Conservation (phyloP, 2,888 invertebrate genomes). For the Ochlodes sylvanus region DNA sequence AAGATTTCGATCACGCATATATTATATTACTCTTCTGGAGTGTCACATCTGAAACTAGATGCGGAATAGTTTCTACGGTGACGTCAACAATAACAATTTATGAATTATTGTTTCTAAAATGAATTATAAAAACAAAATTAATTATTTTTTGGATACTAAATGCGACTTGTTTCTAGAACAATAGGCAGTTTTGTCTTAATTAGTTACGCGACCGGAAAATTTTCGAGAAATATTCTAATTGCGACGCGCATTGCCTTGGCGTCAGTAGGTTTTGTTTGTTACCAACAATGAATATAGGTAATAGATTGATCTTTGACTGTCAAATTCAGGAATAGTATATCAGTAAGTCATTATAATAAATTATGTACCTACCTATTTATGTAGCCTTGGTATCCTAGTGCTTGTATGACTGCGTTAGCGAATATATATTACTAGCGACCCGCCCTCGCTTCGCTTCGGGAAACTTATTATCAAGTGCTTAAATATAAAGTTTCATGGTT, state of each 20-base stretch:
- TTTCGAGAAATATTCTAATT: constrained; percentile 24
- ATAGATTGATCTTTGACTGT: not conserved
- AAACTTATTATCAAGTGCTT: too few species aligned
- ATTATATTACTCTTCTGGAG: too few species aligned
- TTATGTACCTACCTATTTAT: too few species aligned
- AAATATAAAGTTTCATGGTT: too few species aligned
- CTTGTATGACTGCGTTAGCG: too few species aligned
- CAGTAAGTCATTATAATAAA: not conserved
- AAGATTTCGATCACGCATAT: too few species aligned
- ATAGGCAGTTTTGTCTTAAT: constrained; percentile 32
- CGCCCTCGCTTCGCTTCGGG: too few species aligned
- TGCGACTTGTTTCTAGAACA: constrained; percentile 20
- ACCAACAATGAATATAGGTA: constrained; percentile 14
- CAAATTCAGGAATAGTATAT: not conserved
- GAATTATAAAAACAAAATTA: not conserved
- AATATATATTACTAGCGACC: too few species aligned
- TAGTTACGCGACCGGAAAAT: constrained; percentile 30
- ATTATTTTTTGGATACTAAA: constrained; percentile 36
- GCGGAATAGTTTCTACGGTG: not conserved
- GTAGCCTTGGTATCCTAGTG: too few species aligned
- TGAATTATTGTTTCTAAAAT: not conserved
- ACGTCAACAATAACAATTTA: not conserved
- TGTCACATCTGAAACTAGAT: not conserved
- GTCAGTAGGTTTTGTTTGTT: constrained; percentile 16
- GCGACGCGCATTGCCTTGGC: constrained; percentile 7